A percentile compares a stretch with the other conserved stretches of the same genome.
Evolutionary conservation across 2,888 invertebrate genomes (phyloP).

Genomic region (Nomada flava): DNA sequence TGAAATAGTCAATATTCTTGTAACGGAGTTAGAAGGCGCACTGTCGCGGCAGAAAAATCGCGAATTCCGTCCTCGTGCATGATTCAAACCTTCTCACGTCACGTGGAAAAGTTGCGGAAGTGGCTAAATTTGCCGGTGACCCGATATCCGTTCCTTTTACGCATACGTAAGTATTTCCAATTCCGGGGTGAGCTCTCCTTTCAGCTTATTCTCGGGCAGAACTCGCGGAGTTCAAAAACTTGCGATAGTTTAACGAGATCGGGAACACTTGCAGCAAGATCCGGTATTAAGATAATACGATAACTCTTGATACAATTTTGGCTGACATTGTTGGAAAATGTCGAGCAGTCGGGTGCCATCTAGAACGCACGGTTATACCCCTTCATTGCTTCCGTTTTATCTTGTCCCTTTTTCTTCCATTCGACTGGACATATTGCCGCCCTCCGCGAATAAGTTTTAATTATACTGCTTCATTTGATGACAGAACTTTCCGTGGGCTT

Average conservation of each 20-base stretch:
- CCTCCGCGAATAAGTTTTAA: slow-evolving; percentile 36
- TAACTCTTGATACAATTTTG: slow-evolving; percentile 43
- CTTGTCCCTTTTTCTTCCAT: background rate
- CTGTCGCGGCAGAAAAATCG: background rate
- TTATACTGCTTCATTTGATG: background rate
- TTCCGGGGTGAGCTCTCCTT: background rate
- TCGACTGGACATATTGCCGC: background rate
- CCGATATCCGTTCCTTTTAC: slow-evolving; percentile 41
- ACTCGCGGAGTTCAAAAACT: slow-evolving; percentile 46
- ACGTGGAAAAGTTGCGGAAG: slow-evolving; percentile 36
- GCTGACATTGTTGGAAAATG: slow-evolving; percentile 29
- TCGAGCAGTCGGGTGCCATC: slow-evolving; percentile 32
- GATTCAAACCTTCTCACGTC: slow-evolving; percentile 41
- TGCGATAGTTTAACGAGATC: slow-evolving; percentile 63
- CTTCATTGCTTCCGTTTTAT: background rate
- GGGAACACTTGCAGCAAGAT: slow-evolving; percentile 37
- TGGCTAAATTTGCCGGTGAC: slow-evolving; percentile 42
- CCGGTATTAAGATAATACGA: slow-evolving; percentile 49
- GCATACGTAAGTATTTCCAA: slow-evolving; percentile 44
- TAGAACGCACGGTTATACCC: slow-evolving; percentile 23
- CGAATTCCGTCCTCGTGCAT: slow-evolving; percentile 22
- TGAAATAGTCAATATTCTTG: slow-evolving; percentile 6
- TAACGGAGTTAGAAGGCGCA: background rate
- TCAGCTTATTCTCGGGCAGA: background rate
- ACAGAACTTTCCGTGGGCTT: background rate